phyloP scores from a whole-genome alignment of 1,140 invertebrate genomes.

The Drosophila pruinosa region DNA sequence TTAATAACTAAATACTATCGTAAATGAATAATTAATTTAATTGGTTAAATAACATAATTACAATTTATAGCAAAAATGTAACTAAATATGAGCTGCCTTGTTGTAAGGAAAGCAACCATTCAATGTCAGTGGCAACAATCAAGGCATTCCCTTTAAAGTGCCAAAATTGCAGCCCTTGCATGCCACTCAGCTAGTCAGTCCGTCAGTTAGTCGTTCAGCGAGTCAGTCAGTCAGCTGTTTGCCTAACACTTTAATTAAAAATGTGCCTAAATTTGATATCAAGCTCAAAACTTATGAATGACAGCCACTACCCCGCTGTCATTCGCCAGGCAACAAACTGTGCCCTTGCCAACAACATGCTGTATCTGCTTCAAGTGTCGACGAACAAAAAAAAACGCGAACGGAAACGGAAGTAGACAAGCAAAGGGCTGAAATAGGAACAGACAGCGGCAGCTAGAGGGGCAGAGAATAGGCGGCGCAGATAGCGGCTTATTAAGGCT shows the following conservation, averaged over 20 bases:
- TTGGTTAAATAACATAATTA: no score
- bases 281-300: conserved; percentile 59
- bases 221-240: conserved; percentile 25
- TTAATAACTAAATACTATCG: no score
- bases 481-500: conserved; percentile 49
- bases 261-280: conserved; percentile 38
- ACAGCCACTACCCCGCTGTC: conserved; percentile 10
- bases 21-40: no score
- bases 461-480: neutral
- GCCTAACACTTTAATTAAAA: conserved; percentile 71
- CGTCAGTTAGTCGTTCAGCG: neutral
- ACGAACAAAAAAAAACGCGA: conserved; percentile 27
- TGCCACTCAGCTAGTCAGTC: conserved; percentile 18
- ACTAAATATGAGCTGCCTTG: neutral
- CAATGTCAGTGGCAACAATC: conserved; percentile 37
- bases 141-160: conserved; percentile 13
- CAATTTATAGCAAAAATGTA: neutral
- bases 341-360: conserved; percentile 25
- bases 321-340: conserved; percentile 1
- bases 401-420: conserved; percentile 59
- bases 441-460: neutral
- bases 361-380: conserved; percentile 44
- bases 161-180: conserved; percentile 37
- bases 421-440: conserved; percentile 25
- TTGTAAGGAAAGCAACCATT: neutral